Percentiles rank a stretch among this genome's conserved stretches.
phyloP scores from a whole-genome alignment of 2,797 vertebrate genomes.

The Xyrichtys novacula region DNA sequence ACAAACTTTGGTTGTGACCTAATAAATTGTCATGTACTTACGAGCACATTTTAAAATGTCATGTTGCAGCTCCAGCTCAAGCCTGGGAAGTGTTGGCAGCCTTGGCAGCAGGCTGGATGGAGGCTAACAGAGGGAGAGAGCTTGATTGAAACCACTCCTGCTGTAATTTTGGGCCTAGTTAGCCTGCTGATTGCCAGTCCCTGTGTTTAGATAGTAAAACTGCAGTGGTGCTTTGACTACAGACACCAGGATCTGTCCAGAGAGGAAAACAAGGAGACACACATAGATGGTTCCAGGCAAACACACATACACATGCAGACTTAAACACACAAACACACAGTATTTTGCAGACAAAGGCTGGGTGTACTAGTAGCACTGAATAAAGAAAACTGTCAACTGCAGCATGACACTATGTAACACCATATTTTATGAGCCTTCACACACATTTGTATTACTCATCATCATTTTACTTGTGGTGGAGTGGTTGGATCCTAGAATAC shows the following conservation, averaged over 20 bases:
- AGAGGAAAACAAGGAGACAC: constrained; percentile 37
- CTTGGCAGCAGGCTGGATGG: constrained; percentile 48
- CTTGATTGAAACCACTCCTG: constrained; percentile 79
- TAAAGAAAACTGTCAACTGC: background rate
- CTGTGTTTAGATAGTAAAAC: constrained; percentile 85
- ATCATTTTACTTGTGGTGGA: constrained; percentile 32
- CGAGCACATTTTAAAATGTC: constrained; percentile 49
- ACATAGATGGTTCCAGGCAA: constrained; percentile 24
- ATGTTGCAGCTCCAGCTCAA: constrained; percentile 51
- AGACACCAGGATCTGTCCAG: constrained; percentile 68
- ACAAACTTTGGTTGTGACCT: constrained; percentile 25
- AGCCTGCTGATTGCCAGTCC: constrained; percentile 80
- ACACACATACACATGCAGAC: constrained; percentile 15
- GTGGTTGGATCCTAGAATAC: constrained; percentile 19
- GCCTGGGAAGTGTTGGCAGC: constrained; percentile 66
- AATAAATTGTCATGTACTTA: constrained; percentile 50
- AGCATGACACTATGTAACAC: background rate
- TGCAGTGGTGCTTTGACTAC: constrained; percentile 77
- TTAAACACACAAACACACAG: background rate
- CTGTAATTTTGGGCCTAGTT: constrained; percentile 83
- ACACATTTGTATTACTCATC: constrained; percentile 15
- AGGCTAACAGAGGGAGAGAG: constrained; percentile 52
- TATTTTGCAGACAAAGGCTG: background rate
- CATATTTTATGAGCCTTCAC: constrained; percentile 9
- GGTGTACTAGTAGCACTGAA: background rate